A percentile compares a stretch with the other conserved stretches of the same genome.
Evolutionary conservation across 2,113 vertebrate species (phyloP).

Genomic region (Melospiza melodia): DNA sequence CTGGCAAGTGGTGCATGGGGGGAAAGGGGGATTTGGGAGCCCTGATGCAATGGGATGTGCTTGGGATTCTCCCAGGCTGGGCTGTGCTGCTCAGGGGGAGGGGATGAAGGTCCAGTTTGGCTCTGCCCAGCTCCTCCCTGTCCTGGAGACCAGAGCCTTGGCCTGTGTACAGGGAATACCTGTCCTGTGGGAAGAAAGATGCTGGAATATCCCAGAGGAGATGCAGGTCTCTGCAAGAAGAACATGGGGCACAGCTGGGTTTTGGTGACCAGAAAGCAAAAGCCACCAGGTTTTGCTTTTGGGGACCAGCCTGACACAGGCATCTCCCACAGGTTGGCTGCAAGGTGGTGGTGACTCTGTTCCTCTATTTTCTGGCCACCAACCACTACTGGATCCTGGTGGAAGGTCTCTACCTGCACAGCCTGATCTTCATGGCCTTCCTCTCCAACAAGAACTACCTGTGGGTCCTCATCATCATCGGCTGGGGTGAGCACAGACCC

Average conservation of each 20-base stretch:
- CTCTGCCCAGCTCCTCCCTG: not conserved
- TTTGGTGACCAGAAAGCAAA: not conserved
- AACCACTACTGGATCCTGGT: constrained; percentile 95
- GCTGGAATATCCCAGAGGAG: not conserved
- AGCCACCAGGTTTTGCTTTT: not conserved
- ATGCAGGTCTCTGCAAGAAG: not conserved
- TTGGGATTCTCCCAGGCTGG: not conserved
- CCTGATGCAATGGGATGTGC: not conserved
- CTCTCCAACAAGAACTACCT: constrained; percentile 89
- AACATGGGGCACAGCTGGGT: not conserved
- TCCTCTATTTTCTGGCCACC: constrained; percentile 91
- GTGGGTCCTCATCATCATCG: constrained; percentile 88
- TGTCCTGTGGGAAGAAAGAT: not conserved
- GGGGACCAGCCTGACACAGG: not conserved
- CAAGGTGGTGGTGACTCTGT: constrained; percentile 88
- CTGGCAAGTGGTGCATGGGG: constrained; percentile 70
- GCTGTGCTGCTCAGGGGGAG: not conserved
- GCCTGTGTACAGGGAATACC: not conserved
- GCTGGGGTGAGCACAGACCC: constrained; percentile 82
- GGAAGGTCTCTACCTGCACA: constrained; percentile 91
- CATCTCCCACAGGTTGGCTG: constrained; percentile 81
- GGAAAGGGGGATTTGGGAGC: not conserved
- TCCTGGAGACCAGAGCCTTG: not conserved
- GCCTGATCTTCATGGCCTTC: constrained; percentile 94
- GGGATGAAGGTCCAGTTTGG: not conserved